Conservation (phyloP, 2,113 vertebrate genomes). For the Coptodon rendalli region DNA sequence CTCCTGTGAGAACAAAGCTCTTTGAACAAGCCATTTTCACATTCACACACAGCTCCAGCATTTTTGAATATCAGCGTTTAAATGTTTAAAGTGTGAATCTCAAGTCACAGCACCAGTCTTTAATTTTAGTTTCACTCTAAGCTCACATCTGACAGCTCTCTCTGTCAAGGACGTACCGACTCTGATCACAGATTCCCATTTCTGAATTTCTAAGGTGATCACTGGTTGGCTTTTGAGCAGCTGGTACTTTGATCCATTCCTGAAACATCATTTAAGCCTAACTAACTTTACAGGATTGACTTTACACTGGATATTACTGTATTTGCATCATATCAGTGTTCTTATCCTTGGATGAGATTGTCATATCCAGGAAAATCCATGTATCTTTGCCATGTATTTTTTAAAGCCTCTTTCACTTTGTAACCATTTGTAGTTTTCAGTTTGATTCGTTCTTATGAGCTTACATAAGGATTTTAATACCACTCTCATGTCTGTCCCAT, state of each 20-base stretch:
- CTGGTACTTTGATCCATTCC: neutral
- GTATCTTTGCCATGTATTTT: neutral
- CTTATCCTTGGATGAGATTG: neutral
- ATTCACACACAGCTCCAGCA: neutral
- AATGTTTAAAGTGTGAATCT: neutral
- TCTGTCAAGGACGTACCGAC: neutral
- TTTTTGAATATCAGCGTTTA: neutral
- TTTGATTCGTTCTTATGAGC: neutral
- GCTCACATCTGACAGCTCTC: neutral
- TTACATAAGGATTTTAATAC: neutral
- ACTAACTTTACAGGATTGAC: neutral
- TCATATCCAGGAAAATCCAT: neutral
- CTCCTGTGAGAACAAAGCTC: neutral
- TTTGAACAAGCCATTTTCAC: neutral
- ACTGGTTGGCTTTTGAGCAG: conserved; percentile 12
- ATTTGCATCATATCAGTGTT: neutral
- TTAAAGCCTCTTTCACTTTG: neutral
- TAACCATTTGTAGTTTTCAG: neutral
- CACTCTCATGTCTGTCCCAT: neutral
- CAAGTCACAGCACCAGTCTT: neutral
- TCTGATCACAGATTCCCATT: conserved; percentile 14
- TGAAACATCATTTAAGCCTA: neutral
- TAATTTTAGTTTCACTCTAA: conserved; percentile 1
- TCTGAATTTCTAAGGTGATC: neutral
- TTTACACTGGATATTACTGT: neutral